phyloP scores from a whole-genome alignment of 2,797 vertebrate genomes.

The Carapus acus region DNA sequence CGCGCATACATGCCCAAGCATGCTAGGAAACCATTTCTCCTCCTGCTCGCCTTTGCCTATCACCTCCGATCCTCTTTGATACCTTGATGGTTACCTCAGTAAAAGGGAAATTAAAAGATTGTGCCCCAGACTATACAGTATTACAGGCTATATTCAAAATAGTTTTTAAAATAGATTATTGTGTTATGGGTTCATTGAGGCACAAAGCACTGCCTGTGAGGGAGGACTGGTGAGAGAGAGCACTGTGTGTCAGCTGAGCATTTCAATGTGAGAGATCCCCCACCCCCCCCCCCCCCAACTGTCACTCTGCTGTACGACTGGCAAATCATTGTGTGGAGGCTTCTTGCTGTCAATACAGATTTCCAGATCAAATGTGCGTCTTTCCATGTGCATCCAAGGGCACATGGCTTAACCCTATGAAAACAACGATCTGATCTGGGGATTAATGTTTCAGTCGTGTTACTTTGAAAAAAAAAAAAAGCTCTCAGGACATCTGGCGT shows the following conservation, averaged over 20 bases:
- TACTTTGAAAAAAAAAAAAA: conserved; percentile 15
- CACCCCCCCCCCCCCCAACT: too few relatives aligned
- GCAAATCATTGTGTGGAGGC: too few relatives aligned
- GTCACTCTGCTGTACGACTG: neutral
- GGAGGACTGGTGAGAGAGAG: too few relatives aligned
- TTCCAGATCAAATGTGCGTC: neutral
- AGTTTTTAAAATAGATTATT: conserved; percentile 15
- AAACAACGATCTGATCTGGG: conserved; percentile 23
- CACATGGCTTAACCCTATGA: neutral
- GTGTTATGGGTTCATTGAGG: conserved; percentile 4
- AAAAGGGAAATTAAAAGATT: conserved; percentile 15
- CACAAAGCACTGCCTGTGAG: neutral
- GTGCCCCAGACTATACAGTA: conserved; percentile 8
- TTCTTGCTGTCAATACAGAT: too few relatives aligned
- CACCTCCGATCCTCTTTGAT: conserved; percentile 14
- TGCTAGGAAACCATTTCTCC: conserved; percentile 6
- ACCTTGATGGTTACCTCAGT: conserved; percentile 35
- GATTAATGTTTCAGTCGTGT: conserved; percentile 26
- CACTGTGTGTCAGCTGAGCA: too few relatives aligned
- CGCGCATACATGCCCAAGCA: conserved; percentile 7
- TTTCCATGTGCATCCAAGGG: conserved; percentile 5
- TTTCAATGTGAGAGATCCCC: too few relatives aligned
- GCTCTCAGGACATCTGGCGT: conserved; percentile 32
- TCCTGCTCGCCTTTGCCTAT: neutral
- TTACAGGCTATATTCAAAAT: conserved; percentile 29